A percentile compares a stretch with the other conserved stretches of the same genome.
Conservation (phyloP, 2,888 invertebrate species). For the Xylocampa areola region DNA sequence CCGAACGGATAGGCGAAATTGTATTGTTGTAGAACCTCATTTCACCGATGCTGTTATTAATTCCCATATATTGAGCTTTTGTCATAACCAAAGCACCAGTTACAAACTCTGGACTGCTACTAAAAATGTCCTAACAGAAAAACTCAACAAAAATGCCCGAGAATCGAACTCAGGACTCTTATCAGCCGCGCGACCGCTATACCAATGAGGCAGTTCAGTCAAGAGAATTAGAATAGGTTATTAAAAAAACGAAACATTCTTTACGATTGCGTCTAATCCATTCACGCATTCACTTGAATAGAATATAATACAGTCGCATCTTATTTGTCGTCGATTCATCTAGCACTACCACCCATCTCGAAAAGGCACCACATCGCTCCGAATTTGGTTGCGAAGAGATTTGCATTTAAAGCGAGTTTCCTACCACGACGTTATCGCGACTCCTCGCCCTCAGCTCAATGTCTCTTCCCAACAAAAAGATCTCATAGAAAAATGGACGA, state of each 20-base stretch:
- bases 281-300: constrained; percentile 18
- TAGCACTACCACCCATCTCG: constrained; percentile 34
- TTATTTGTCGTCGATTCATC: constrained; percentile 48
- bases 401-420: constrained; percentile 74
- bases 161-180: too few relatives aligned
- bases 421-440: constrained; percentile 71
- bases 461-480: constrained; percentile 67
- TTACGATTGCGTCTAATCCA: constrained; percentile 11
- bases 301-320: constrained; percentile 27
- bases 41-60: too few relatives aligned
- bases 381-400: constrained; percentile 69
- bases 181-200: too few relatives aligned
- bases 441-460: constrained; percentile 58
- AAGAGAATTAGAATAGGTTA: constrained; percentile 8
- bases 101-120: too few relatives aligned
- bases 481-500: constrained; percentile 66
- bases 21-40: too few relatives aligned
- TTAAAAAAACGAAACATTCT: constrained; percentile 18
- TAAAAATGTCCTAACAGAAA: too few relatives aligned
- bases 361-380: constrained; percentile 41
- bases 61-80: too few relatives aligned
- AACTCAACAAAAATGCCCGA: too few relatives aligned
- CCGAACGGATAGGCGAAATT: too few relatives aligned
- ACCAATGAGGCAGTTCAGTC: not conserved
- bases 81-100: too few relatives aligned